Evolutionary conservation across 1,140 invertebrate species (phyloP).

Genomic region (Stegodyphus mimosarum): DNA sequence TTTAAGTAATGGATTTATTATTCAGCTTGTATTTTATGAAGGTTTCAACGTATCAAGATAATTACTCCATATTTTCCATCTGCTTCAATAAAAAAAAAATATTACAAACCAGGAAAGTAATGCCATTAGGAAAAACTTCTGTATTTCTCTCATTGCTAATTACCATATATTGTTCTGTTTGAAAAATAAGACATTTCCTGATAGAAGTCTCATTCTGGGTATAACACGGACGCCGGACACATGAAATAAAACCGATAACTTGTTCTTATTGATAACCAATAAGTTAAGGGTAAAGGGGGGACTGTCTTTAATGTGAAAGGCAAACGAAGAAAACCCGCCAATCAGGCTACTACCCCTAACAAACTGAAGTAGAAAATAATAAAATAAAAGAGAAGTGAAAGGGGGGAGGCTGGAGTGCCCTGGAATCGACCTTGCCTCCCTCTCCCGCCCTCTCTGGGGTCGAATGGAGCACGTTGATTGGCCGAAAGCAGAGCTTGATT

Average conservation of each 20-base stretch:
- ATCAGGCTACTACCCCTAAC: slow-evolving; percentile 48
- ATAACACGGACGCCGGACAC: background rate
- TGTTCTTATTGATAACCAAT: slow-evolving; percentile 51
- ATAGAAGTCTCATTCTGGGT: background rate
- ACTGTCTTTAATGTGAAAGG: slow-evolving; percentile 42
- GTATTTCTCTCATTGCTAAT: background rate
- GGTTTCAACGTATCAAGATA: no score
- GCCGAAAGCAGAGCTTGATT: slow-evolving; percentile 55
- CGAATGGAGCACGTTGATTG: slow-evolving; percentile 56
- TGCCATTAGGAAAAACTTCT: no score
- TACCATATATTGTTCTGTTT: background rate
- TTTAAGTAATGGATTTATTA: no score
- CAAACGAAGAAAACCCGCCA: slow-evolving; percentile 51
- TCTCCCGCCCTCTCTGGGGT: slow-evolving; percentile 22
- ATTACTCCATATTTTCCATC: no score
- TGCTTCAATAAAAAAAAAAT: no score
- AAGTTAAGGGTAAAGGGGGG: slow-evolving; percentile 13
- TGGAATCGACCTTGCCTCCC: slow-evolving; percentile 17
- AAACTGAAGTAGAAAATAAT: slow-evolving; percentile 51
- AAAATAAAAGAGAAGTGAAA: slow-evolving; percentile 40
- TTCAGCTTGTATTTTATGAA: no score
- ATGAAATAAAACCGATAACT: slow-evolving; percentile 26
- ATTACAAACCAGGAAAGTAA: no score
- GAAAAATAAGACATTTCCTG: background rate
- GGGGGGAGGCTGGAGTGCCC: slow-evolving; percentile 12